Evolutionary conservation across 2,888 invertebrate species (phyloP), one percentile per base, ranked within the genome.

Genomic region (Pyrrhia umbra): DNA sequence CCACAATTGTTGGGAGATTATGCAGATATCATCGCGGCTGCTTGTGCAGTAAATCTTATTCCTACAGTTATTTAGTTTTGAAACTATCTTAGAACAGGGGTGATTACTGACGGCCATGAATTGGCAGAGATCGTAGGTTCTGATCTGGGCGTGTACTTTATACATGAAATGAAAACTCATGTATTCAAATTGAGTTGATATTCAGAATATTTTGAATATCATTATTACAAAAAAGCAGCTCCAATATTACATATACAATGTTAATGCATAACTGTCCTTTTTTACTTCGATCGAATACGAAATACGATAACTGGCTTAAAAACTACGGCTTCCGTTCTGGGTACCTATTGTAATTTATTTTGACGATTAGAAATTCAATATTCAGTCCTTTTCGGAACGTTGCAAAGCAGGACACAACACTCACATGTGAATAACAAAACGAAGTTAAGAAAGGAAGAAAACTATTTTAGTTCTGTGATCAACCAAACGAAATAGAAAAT

Each of bases 1-100:
- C 30, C n/a, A 46, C 23, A 37, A 23, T 54, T 40, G 34, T 37
- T 9, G 9, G 18, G 61, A 66, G 25, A 71, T 66, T 62, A 10
- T 46, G 45, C 77, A 79, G 73, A 30, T 42, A 47, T 52, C 49
- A 52, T 9, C 20, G 15, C n/a, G 9, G 47, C 21, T 47, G 20
- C 10, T 9, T 13, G 15, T n/a, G 15, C 13, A 30, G n/a, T 50
- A 27, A 42, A 47, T 72, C 20, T 70, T 67, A 13, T 34, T 20
- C 13, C n/a, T 18, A 37, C 55, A 13, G 10, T 49, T 49, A 10
- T 20, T 51, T 30, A 39, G 23, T 16, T 47, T n/a, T 40, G 4
- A 39, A 50, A 30, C 20, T n/a, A 13, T 34, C 13, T 30, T 30
- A n/a, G 13, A 13, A 13, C 13, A 3, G 13, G 13, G 6, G 4